These are phyloP conservation scores for Atrichornis clamosus DNA, from an alignment of 2,113 vertebrate species.

Conservation along the genomic window DNA sequence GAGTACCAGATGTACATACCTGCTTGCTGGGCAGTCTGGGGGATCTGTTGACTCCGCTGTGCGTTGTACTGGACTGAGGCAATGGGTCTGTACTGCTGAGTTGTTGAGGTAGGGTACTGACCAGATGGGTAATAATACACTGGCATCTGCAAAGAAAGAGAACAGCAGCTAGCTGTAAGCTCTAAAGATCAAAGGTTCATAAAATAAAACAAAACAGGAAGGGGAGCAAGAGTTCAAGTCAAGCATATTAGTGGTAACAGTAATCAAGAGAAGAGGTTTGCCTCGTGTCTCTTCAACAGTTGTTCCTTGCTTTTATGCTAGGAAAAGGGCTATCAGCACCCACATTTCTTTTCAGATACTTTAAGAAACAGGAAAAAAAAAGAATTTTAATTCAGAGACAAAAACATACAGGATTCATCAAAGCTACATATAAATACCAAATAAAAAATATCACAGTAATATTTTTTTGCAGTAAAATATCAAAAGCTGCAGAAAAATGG, in stretches of 20 bases:
- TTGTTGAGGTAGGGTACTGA: conserved; percentile 92
- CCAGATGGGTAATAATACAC: conserved; percentile 85
- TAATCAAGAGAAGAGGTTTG: background rate
- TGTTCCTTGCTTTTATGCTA: background rate
- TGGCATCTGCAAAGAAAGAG: conserved; percentile 78
- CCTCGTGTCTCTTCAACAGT: background rate
- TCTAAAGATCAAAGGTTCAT: background rate
- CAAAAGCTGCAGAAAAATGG: background rate
- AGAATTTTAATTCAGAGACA: background rate
- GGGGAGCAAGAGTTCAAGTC: background rate
- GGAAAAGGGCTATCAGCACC: background rate
- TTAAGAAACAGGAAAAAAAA: background rate
- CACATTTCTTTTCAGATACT: background rate
- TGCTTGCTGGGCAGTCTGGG: conserved; percentile 78
- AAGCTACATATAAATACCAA: background rate
- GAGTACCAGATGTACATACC: conserved; percentile 70
- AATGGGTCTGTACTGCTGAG: conserved; percentile 83
- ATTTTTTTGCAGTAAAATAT: background rate
- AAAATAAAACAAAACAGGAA: background rate
- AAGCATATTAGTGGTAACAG: background rate
- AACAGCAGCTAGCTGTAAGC: background rate
- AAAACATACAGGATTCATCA: background rate
- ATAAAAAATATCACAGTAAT: background rate
- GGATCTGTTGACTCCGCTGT: conserved; percentile 75
- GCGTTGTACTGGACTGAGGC: conserved; percentile 81